phyloP scores from a whole-genome alignment of 2,797 vertebrate genomes.

The Falco rusticolus region DNA sequence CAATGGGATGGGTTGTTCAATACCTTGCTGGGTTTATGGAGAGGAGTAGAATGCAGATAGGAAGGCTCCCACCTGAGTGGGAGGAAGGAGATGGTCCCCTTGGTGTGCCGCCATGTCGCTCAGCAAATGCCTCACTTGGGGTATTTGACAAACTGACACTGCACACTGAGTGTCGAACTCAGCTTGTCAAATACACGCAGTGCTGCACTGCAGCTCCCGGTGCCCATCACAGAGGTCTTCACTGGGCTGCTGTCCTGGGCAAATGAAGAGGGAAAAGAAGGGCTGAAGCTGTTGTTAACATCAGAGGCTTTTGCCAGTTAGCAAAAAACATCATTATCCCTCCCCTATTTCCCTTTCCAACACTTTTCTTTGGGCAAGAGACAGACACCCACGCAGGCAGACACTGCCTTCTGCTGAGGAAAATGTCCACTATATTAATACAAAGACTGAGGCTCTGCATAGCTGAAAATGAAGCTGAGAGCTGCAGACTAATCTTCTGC shows the following conservation, averaged over 20 bases:
- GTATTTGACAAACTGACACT: conserved; percentile 99
- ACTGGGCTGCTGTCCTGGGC: not conserved
- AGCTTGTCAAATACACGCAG: conserved; percentile 99
- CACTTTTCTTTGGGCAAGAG: not conserved
- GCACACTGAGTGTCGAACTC: conserved; percentile 94
- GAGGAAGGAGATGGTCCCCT: not conserved
- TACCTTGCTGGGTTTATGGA: not conserved
- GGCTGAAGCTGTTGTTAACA: not conserved
- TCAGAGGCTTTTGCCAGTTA: not conserved
- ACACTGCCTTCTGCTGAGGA: not conserved
- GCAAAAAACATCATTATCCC: not conserved
- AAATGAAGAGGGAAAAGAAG: not conserved
- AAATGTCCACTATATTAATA: not conserved
- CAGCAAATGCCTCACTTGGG: conserved; percentile 93
- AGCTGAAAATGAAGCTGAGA: not conserved
- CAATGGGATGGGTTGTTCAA: not conserved
- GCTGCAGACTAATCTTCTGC: not conserved
- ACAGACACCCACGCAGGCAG: not conserved
- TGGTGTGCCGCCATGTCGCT: not conserved
- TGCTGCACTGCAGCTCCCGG: conserved; percentile 72
- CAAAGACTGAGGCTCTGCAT: not conserved
- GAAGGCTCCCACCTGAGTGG: not conserved
- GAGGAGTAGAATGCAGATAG: not conserved
- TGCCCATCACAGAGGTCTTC: not conserved
- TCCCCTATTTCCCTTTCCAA: not conserved